Percentiles rank a stretch among this genome's conserved stretches.
Conservation (phyloP, 1,140 invertebrate genomes). For the Monomorium pharaonis region DNA sequence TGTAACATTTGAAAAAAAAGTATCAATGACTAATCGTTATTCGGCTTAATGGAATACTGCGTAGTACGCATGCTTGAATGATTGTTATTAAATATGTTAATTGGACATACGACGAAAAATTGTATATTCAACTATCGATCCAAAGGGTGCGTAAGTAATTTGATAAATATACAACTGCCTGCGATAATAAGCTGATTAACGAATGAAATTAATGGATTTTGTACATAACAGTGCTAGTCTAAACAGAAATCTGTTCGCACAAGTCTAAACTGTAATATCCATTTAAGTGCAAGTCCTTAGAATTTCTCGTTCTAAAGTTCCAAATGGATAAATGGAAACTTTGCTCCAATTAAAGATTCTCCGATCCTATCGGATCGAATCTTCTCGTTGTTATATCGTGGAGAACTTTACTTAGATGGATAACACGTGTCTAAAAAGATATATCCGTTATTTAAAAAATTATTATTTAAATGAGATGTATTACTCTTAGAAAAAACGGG, state of each 20-base stretch:
- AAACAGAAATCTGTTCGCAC: not conserved
- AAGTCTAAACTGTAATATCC: not conserved
- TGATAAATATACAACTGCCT: constrained; percentile 53
- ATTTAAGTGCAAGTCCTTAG: constrained; percentile 1
- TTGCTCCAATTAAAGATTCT: not conserved
- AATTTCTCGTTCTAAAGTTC: constrained; percentile 36
- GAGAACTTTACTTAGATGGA: not conserved
- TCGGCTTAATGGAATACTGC: not conserved
- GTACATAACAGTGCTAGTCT: constrained; percentile 32
- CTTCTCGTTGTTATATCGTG: not conserved
- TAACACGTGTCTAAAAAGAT: not conserved
- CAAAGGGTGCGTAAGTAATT: constrained; percentile 4
- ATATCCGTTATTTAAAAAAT: not conserved
- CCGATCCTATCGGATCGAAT: constrained; percentile 21
- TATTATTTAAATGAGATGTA: not conserved
- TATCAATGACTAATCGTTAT: constrained; percentile 13
- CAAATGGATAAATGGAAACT: not conserved
- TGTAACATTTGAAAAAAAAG: not conserved
- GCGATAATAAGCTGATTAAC: constrained; percentile 52
- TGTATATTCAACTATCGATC: constrained; percentile 21
- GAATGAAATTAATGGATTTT: constrained; percentile 17
- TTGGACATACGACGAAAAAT: constrained; percentile 9
- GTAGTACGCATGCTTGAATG: not conserved
- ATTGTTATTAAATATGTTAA: constrained; percentile 37
- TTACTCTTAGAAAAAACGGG: not conserved